Conservation (phyloP, 2,113 vertebrate species). For the Acrocephalus arundinaceus region DNA sequence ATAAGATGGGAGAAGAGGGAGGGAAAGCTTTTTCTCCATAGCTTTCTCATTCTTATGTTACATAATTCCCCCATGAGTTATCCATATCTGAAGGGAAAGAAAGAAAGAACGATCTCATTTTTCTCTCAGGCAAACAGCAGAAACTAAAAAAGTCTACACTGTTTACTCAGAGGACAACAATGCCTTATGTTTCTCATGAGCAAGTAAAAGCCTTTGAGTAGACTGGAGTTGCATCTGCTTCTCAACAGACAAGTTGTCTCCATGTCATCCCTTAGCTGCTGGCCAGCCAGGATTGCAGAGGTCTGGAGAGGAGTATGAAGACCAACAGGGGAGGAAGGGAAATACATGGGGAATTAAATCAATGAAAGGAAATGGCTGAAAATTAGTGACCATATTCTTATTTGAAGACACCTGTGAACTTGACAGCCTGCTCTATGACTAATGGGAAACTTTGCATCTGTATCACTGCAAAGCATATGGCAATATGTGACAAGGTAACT, state of each 20-base stretch:
- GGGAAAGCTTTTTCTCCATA: neutral
- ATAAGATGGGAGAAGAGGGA: neutral
- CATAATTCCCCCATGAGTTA: neutral
- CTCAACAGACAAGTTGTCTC: neutral
- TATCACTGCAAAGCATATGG: neutral
- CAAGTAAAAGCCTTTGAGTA: neutral
- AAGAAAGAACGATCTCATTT: neutral
- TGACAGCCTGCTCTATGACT: neutral
- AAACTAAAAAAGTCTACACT: neutral
- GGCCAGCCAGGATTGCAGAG: neutral
- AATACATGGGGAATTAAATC: neutral
- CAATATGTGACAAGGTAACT: neutral
- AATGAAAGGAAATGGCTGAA: neutral
- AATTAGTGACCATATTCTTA: neutral
- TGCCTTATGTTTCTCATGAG: neutral
- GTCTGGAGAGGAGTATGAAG: neutral
- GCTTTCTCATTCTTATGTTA: neutral
- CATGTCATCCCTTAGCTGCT: rapidly evolving
- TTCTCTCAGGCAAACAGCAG: neutral
- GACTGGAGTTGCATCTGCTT: neutral
- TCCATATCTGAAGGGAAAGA: neutral
- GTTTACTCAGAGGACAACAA: neutral
- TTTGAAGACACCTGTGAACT: neutral
- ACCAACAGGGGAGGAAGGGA: neutral
- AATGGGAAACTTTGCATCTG: neutral